A percentile compares a stretch with the other conserved stretches of the same genome.
Conservation (phyloP, 1,140 invertebrate genomes). For the Drosophila insularis region DNA sequence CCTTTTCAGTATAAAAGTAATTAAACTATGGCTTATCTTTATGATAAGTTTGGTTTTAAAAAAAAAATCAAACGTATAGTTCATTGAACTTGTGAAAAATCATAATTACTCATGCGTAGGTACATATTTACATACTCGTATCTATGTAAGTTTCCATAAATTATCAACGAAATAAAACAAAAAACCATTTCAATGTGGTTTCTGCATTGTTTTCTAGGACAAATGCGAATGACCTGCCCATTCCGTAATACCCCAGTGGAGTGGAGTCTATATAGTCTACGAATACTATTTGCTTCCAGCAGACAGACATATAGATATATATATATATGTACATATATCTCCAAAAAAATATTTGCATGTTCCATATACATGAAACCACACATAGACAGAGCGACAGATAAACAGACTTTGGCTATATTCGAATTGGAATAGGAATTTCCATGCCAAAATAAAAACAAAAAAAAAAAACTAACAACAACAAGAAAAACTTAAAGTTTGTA, state of each 20-base stretch:
- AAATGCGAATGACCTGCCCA: slow-evolving; percentile 69
- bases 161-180: slow-evolving; percentile 45
- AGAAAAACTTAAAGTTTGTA: slow-evolving; percentile 36
- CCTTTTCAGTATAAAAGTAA: slow-evolving; percentile 13
- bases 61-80: not conserved
- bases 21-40: slow-evolving; percentile 43
- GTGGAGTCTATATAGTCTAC: slow-evolving; percentile 12
- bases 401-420: slow-evolving; percentile 17
- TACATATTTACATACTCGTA: not conserved
- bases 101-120: slow-evolving; percentile 12
- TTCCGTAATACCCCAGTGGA: not conserved
- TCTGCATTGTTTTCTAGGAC: slow-evolving; percentile 67
- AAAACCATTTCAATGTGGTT: slow-evolving; percentile 47
- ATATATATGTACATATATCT: slow-evolving; percentile 36
- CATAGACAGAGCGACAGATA: slow-evolving; percentile 14
- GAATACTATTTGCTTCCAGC: slow-evolving; percentile 60
- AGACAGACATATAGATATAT: slow-evolving; percentile 36
- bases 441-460: slow-evolving; percentile 26
- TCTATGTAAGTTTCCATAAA: slow-evolving; percentile 54
- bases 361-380: slow-evolving; percentile 51
- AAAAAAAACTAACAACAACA: slow-evolving; percentile 23
- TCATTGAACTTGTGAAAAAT: slow-evolving; percentile 35
- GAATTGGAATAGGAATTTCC: slow-evolving; percentile 57
- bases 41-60: slow-evolving; percentile 40
- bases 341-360: slow-evolving; percentile 71